Evolutionary conservation across 2,888 invertebrate species (phyloP).

Genomic region (Cataglyphis cursor): DNA sequence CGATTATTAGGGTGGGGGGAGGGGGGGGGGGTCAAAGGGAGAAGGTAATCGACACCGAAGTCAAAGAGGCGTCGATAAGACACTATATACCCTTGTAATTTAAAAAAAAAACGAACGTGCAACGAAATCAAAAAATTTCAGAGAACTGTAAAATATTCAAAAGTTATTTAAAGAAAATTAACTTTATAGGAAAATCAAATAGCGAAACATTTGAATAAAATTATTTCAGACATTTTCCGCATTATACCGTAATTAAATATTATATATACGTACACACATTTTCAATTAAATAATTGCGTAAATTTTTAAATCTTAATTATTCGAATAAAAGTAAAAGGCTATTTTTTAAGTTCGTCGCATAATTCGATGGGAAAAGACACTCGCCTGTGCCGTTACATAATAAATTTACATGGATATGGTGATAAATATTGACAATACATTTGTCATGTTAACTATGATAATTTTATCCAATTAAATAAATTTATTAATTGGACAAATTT

Average conservation of each 20-base stretch:
- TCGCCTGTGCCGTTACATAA: conserved; percentile 40
- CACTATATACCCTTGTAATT: conserved; percentile 39
- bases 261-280: neutral
- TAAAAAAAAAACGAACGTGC: neutral
- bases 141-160: neutral
- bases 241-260: neutral
- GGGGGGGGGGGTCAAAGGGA: neutral
- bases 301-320: neutral
- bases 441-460: conserved; percentile 9
- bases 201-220: neutral
- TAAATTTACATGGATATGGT: conserved; percentile 2
- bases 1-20: neutral
- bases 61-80: neutral
- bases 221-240: neutral
- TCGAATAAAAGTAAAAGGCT: neutral
- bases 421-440: neutral
- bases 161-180: neutral
- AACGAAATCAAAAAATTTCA: conserved; percentile 15
- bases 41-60: neutral
- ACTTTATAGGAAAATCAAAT: neutral
- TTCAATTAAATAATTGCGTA: neutral
- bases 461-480: conserved; percentile 3
- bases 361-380: conserved; percentile 3
- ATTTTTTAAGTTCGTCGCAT: conserved; percentile 31
- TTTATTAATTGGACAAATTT: conserved; percentile 9